A percentile compares a stretch with the other conserved stretches of the same genome.
Conservation (phyloP, 2,797 vertebrate species). For the Hippocampus kuda region DNA sequence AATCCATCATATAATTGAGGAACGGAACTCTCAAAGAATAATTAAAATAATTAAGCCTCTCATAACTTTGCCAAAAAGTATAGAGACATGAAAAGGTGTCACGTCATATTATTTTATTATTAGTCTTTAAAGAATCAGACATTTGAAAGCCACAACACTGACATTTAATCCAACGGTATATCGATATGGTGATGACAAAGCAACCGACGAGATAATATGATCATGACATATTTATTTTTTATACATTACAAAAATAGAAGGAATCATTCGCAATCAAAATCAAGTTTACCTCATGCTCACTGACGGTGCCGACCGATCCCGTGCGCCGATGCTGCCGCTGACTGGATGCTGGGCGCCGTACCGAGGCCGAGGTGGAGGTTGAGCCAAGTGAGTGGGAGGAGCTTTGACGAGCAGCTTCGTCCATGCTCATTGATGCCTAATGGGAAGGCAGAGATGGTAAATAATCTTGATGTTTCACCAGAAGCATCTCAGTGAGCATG, state of each 20-base stretch:
- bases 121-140: too few species aligned
- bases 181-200: too few species aligned
- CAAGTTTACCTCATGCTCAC: slow-evolving; percentile 50
- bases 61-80: too few species aligned
- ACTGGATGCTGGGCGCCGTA: slow-evolving; percentile 54
- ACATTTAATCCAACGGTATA: background rate
- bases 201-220: background rate
- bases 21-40: too few species aligned
- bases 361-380: slow-evolving; percentile 52
- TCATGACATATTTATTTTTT: background rate
- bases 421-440: slow-evolving; percentile 81
- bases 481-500: background rate
- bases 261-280: background rate
- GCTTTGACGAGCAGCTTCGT: slow-evolving; percentile 80
- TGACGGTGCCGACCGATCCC: slow-evolving; percentile 82
- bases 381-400: slow-evolving; percentile 62
- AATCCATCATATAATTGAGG: too few species aligned
- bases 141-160: background rate
- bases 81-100: too few species aligned
- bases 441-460: background rate
- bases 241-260: background rate
- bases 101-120: too few species aligned
- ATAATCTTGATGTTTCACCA: background rate
- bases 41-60: too few species aligned
- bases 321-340: slow-evolving; percentile 83